These are phyloP conservation scores for Scylla paramamosain DNA, from an alignment of 1,140 invertebrate species.

Conservation along the genomic window DNA sequence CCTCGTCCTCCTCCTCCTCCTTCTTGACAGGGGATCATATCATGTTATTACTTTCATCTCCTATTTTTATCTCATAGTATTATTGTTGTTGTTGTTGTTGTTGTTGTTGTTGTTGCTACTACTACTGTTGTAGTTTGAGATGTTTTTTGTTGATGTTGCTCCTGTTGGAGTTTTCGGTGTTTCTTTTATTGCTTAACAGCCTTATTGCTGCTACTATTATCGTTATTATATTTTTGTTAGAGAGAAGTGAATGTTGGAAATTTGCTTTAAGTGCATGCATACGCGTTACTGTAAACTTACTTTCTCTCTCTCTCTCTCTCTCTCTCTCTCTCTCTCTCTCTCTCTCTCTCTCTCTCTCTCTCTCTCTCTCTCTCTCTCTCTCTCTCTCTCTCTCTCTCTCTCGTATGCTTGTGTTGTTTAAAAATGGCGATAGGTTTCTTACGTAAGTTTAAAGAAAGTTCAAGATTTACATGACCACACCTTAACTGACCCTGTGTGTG, in stretches of 20 bases:
- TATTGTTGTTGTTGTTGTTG: neutral
- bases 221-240: neutral
- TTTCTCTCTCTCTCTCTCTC: slow-evolving; percentile 4
- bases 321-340: slow-evolving; percentile 8
- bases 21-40: neutral
- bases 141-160: no score
- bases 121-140: neutral
- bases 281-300: no score
- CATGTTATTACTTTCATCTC: neutral
- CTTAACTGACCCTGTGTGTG: neutral
- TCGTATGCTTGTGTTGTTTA: neutral
- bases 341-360: slow-evolving; percentile 28
- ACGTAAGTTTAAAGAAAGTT: neutral
- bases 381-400: neutral
- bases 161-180: no score
- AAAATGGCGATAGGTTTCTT: neutral
- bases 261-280: no score
- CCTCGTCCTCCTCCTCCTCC: neutral
- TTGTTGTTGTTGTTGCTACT: neutral
- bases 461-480: neutral
- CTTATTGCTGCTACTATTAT: neutral
- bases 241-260: no score
- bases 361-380: slow-evolving; percentile 16
- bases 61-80: neutral
- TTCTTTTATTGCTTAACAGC: no score